Conservation (phyloP, 2,113 vertebrate species). For the Cyprinodon tularosa region DNA sequence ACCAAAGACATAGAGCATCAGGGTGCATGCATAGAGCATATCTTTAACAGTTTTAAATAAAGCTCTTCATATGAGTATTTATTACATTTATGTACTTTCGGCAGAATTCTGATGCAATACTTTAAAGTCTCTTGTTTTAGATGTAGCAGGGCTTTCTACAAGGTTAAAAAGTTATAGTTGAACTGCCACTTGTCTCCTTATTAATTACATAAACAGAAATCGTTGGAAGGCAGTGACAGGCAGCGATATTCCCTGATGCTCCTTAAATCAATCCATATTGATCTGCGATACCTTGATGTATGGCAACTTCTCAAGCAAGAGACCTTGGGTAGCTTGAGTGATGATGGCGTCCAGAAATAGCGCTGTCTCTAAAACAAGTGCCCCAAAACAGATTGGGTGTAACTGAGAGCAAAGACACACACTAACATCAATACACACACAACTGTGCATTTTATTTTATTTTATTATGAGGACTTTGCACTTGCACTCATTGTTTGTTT, state of each 20-base stretch:
- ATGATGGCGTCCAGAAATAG: slow-evolving; percentile 65
- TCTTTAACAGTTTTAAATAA: too few species aligned
- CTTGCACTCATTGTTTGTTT: too few species aligned
- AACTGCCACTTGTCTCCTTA: slow-evolving; percentile 61
- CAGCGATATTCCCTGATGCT: slow-evolving; percentile 60
- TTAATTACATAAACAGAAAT: slow-evolving; percentile 63
- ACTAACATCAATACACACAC: slow-evolving; percentile 12
- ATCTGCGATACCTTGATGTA: slow-evolving; percentile 74
- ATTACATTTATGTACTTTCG: too few species aligned
- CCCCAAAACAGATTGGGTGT: slow-evolving; percentile 42
- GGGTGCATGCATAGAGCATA: too few species aligned
- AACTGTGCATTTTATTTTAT: too few species aligned
- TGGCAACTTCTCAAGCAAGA: slow-evolving; percentile 60
- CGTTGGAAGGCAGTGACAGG: slow-evolving; percentile 44
- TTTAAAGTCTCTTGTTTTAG: slow-evolving; percentile 6
- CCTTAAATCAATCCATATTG: slow-evolving; percentile 71
- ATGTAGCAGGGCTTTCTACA: slow-evolving; percentile 59
- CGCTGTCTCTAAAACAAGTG: slow-evolving; percentile 50
- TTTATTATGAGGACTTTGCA: too few species aligned
- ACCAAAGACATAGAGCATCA: too few species aligned
- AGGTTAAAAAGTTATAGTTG: slow-evolving; percentile 70
- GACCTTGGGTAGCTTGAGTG: slow-evolving; percentile 73
- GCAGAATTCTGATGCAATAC: too few species aligned
- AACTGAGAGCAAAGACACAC: slow-evolving; percentile 48
- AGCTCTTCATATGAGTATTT: too few species aligned